Percentiles rank a stretch among this genome's conserved stretches.
Evolutionary conservation across 2,113 vertebrate genomes (phyloP).

Genomic region (Apeltes quadracus): DNA sequence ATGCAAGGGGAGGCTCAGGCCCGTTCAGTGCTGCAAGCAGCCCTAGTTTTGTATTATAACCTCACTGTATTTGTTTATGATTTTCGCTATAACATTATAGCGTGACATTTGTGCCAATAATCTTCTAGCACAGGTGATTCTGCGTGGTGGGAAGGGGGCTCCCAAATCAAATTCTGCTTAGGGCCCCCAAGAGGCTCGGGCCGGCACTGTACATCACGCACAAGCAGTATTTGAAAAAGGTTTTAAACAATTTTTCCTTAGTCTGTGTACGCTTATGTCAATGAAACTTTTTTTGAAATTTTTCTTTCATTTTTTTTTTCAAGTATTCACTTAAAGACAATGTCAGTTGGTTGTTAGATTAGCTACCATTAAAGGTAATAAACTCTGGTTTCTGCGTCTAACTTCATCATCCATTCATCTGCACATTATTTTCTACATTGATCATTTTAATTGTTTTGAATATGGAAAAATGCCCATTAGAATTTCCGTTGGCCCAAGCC

Average conservation of each 20-base stretch:
- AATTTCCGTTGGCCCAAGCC: neutral
- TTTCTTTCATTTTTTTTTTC: neutral
- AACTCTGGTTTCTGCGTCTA: neutral
- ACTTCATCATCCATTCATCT: neutral
- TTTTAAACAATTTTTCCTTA: slow-evolving; percentile 12
- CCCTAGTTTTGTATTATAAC: no score
- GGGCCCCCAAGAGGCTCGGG: no score
- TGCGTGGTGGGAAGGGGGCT: no score
- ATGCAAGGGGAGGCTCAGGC: no score
- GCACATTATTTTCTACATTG: neutral
- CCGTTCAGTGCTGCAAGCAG: no score
- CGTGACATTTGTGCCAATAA: no score
- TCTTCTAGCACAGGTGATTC: no score
- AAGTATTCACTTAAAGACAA: neutral
- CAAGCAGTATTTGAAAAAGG: slow-evolving; percentile 29
- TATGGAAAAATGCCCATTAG: neutral
- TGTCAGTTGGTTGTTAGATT: neutral
- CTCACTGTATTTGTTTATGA: no score
- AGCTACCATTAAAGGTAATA: neutral
- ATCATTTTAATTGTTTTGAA: neutral
- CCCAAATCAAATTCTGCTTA: no score
- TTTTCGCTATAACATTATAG: no score
- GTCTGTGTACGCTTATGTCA: neutral
- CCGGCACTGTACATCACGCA: neutral
- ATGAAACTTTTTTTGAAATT: neutral